Conservation (phyloP, 2,797 vertebrate species). For the Knipowitschia caucasica region DNA sequence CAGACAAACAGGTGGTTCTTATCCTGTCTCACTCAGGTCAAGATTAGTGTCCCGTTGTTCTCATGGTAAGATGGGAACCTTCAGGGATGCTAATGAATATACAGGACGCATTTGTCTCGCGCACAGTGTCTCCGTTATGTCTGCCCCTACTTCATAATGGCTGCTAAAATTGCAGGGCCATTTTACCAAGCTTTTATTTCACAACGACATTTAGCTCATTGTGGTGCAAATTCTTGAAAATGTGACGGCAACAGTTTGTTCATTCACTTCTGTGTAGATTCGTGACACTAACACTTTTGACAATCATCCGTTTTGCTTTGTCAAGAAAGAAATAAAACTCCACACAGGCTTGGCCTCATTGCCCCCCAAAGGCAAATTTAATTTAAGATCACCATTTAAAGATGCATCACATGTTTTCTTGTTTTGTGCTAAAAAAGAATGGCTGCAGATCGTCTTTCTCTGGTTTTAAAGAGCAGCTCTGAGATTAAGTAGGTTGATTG, state of each 20-base stretch:
- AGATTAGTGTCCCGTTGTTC: constrained; percentile 68
- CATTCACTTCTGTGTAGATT: constrained; percentile 59
- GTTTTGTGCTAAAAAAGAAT: constrained; percentile 77
- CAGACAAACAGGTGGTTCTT: constrained; percentile 75
- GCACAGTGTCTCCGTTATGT: constrained; percentile 65
- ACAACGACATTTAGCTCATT: constrained; percentile 70
- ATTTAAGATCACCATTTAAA: constrained; percentile 77
- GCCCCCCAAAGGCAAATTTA: constrained; percentile 65
- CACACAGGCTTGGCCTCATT: constrained; percentile 42
- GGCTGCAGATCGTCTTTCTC: constrained; percentile 82
- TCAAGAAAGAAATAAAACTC: constrained; percentile 31
- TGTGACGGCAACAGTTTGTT: constrained; percentile 67
- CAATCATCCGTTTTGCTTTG: constrained; percentile 65
- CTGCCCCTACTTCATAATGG: constrained; percentile 68
- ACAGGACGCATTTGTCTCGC: constrained; percentile 71
- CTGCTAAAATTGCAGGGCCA: constrained; percentile 69
- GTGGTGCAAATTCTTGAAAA: constrained; percentile 78
- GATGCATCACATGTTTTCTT: constrained; percentile 74
- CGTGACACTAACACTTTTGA: constrained; percentile 53
- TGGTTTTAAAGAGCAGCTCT: constrained; percentile 79
- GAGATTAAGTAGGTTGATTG: constrained; percentile 87
- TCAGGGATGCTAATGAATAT: constrained; percentile 64
- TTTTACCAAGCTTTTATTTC: constrained; percentile 67
- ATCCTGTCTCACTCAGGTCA: constrained; percentile 74
- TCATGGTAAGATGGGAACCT: constrained; percentile 64